A percentile compares a stretch with the other conserved stretches of the same genome.
Evolutionary conservation across 2,113 vertebrate species (phyloP).

Genomic region (Dolichallabes microphthalmus): DNA sequence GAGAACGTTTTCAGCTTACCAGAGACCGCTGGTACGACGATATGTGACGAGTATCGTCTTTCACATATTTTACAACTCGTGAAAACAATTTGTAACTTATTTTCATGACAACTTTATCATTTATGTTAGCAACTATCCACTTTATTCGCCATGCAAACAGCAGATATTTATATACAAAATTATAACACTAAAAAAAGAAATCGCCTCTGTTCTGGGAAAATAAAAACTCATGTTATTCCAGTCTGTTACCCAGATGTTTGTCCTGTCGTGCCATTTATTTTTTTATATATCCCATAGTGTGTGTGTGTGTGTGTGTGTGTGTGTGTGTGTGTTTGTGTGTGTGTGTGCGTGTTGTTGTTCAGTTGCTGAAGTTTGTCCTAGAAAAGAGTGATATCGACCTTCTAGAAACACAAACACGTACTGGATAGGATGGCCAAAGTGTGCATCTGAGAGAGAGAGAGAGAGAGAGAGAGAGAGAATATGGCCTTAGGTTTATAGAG

Average conservation of each 20-base stretch:
- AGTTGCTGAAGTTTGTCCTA: no score
- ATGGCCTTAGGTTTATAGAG: background rate
- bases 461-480: background rate
- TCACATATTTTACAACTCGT: background rate
- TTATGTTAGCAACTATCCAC: background rate
- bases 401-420: no score
- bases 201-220: background rate
- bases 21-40: slow-evolving; percentile 90
- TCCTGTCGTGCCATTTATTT: no score
- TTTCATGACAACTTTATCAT: background rate
- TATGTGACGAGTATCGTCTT: background rate
- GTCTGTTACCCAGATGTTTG: slow-evolving; percentile 29
- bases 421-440: no score
- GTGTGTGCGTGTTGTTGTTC: slow-evolving; percentile 5
- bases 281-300: background rate
- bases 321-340: background rate
- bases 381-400: no score
- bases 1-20: slow-evolving; percentile 94
- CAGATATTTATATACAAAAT: background rate
- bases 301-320: slow-evolving; percentile 26
- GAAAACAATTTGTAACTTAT: background rate
- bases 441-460: no score
- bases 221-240: background rate
- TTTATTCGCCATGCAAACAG: background rate
- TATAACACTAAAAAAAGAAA: background rate